These are phyloP conservation scores for Drosophila lutescens DNA, from an alignment of 2,888 invertebrate genomes.

Conservation along the genomic window DNA sequence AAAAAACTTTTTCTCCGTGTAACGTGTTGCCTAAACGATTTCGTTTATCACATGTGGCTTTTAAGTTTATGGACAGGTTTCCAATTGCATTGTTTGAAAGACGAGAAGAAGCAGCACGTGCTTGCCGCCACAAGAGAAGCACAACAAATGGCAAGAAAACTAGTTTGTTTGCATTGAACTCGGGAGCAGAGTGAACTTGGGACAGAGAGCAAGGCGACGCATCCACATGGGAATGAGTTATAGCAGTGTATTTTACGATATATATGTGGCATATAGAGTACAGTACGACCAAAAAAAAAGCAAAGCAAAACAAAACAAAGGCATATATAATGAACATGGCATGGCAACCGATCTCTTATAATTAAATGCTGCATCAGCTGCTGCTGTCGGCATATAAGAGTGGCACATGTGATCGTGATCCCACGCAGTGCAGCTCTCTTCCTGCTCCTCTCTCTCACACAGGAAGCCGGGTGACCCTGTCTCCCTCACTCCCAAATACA, in stretches of 20 bases:
- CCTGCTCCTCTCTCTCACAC: slow-evolving; percentile 21
- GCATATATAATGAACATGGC: slow-evolving; percentile 15
- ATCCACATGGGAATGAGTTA: slow-evolving; percentile 19
- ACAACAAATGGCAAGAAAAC: slow-evolving; percentile 44
- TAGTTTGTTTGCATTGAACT: slow-evolving; percentile 67
- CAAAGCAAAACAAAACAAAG: slow-evolving; percentile 31
- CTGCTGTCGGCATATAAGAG: slow-evolving; percentile 31
- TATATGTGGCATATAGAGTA: slow-evolving; percentile 9
- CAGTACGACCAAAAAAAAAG: slow-evolving; percentile 14
- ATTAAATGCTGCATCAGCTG: slow-evolving; percentile 32
- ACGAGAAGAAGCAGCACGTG: slow-evolving; percentile 38
- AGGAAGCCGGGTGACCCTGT: slow-evolving; percentile 15
- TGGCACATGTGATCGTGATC: slow-evolving; percentile 8
- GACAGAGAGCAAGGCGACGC: slow-evolving; percentile 30
- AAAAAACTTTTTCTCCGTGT: not conserved
- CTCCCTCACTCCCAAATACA: not conserved
- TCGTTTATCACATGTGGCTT: slow-evolving; percentile 45
- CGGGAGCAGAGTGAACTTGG: slow-evolving; percentile 38
- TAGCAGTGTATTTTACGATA: not conserved
- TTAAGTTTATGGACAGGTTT: slow-evolving; percentile 52
- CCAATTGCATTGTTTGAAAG: slow-evolving; percentile 57
- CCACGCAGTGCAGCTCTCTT: slow-evolving; percentile 31
- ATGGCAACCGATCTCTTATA: slow-evolving; percentile 44
- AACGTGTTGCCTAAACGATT: slow-evolving; percentile 51
- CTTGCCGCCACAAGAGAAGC: slow-evolving; percentile 43